These are phyloP conservation scores for Hycleus phaleratus DNA, from an alignment of 1,140 invertebrate species.

Conservation along the genomic window DNA sequence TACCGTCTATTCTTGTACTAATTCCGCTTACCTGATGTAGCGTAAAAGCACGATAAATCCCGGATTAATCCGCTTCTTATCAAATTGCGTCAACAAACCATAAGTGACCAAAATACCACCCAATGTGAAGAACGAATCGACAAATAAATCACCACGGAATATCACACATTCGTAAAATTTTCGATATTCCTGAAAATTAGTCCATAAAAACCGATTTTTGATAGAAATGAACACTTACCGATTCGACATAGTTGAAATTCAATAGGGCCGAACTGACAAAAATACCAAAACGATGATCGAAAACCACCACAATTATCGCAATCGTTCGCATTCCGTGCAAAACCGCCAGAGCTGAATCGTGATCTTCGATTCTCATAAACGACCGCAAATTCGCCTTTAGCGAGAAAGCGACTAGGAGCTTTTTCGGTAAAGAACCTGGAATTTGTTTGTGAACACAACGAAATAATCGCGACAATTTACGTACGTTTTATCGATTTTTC, in stretches of 20 bases:
- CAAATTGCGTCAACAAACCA: slow-evolving; percentile 44
- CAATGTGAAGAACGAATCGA: slow-evolving; percentile 57
- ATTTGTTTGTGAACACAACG: slow-evolving; percentile 11
- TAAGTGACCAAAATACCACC: slow-evolving; percentile 52
- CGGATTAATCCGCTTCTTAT: slow-evolving; percentile 41
- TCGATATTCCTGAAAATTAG: slow-evolving; percentile 33
- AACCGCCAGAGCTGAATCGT: slow-evolving; percentile 41
- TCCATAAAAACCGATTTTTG: not conserved
- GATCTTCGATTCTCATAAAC: slow-evolving; percentile 39
- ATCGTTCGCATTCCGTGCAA: slow-evolving; percentile 48
- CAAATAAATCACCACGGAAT: slow-evolving; percentile 53
- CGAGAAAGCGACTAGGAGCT: slow-evolving; percentile 43
- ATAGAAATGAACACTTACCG: slow-evolving; percentile 33
- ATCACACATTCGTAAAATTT: slow-evolving; percentile 38
- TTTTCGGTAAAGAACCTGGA: slow-evolving; percentile 37
- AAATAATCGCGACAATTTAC: slow-evolving; percentile 5
- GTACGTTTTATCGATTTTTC: slow-evolving; percentile 30
- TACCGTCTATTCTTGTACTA: too few relatives aligned
- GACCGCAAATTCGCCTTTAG: slow-evolving; percentile 41
- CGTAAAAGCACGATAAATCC: slow-evolving; percentile 44
- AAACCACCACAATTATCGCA: slow-evolving; percentile 45
- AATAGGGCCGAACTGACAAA: slow-evolving; percentile 45
- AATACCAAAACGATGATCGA: slow-evolving; percentile 46
- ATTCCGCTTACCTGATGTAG: slow-evolving; percentile 45
- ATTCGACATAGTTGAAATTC: slow-evolving; percentile 46